Evolutionary conservation across 2,888 invertebrate species (phyloP), one percentile per base, ranked within the genome.

Genomic region (Diplolepis rosae): DNA sequence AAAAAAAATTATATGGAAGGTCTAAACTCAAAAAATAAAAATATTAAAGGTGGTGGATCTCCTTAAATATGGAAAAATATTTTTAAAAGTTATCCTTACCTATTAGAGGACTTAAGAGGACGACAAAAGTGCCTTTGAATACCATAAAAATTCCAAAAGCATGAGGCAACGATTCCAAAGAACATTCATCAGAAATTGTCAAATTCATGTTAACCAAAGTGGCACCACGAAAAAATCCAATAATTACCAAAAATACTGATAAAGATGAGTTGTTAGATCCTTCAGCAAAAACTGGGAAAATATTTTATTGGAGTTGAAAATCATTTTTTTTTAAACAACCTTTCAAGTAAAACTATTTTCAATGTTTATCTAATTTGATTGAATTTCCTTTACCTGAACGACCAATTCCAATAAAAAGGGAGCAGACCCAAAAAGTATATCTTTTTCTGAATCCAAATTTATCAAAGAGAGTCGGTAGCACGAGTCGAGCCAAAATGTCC

Each of bases 81-180:
- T 15, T 32, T 35, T 0, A 39, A 39, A 35, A n/a, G n/a, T n/a
- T n/a, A n/a, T n/a, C n/a, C 78, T 65, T 74, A 85, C 85, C 85
- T 15, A 85, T 72, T 15, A 94, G 76, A 1, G 94, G 94, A 68
- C 94, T 94, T 77, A 94, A 91, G 11, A 89, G 86, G 11, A 94
- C 92, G 2, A 94, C 94, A 78, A 94, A 92, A 2, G 93, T 86
- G 7, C 94, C 94, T 84, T 94, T 94, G 81, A 93, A 93, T 76
- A 95, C 94, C 92, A 94, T 93, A 82, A 94, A 94, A 83, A 94
- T 90, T 15, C 94, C 95, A 84, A 94, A 94, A 11, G 95, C 94
- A 5, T 94, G 94, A 0, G 94, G 95, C 74, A 95, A 86, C 83
- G 94, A 94, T 83, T 94, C 94, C 77, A 90, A 85, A 0, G 94